Conservation (phyloP, 2,797 vertebrate species). For the Tarsius wallacei region DNA sequence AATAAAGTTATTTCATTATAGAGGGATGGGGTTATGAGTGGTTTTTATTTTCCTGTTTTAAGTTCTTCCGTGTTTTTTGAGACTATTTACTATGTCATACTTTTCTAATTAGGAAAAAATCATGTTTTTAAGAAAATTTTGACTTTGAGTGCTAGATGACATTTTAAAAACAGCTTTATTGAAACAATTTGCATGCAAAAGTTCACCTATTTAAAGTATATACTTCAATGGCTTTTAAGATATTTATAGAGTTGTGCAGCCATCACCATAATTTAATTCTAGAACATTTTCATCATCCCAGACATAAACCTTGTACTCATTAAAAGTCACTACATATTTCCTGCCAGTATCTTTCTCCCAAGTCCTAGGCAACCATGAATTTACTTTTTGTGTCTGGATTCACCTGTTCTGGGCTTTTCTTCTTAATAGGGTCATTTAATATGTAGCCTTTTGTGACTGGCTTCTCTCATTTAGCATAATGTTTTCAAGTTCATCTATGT, state of each 20-base stretch:
- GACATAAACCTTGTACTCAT: neutral
- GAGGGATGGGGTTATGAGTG: neutral
- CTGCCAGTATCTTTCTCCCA: neutral
- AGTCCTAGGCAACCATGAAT: neutral
- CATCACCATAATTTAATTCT: slow-evolving; percentile 44
- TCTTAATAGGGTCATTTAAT: neutral
- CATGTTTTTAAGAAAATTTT: slow-evolving; percentile 12
- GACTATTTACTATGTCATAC: neutral
- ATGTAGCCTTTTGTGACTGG: neutral
- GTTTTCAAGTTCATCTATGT: neutral
- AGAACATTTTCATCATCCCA: neutral
- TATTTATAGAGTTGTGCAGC: neutral
- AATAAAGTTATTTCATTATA: neutral
- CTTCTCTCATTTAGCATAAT: neutral
- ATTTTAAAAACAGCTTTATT: slow-evolving; percentile 8
- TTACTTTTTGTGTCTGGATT: neutral
- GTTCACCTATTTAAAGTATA: slow-evolving; percentile 48
- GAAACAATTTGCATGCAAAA: neutral
- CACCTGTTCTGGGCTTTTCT: neutral
- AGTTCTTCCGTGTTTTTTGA: slow-evolving; percentile 15
- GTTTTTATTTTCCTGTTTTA: neutral
- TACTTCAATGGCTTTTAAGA: neutral
- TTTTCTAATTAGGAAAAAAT: neutral
- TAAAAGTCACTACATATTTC: neutral
- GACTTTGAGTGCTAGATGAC: neutral